Percentiles rank a stretch among this genome's conserved stretches.
phyloP scores from a whole-genome alignment of 2,113 vertebrate genomes.

The Larimichthys polyactis region DNA sequence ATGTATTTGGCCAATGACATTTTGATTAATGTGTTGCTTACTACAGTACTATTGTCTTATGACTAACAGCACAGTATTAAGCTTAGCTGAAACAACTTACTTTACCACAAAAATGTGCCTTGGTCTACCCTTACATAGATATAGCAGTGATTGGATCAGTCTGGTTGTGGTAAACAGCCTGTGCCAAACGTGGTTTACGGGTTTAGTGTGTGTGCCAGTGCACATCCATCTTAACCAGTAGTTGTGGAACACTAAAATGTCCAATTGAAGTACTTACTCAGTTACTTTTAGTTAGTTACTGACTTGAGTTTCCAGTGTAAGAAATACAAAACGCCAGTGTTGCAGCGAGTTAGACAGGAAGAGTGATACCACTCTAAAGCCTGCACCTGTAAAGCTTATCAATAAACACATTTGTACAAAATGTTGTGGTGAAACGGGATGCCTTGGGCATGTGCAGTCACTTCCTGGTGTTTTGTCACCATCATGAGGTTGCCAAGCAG shows the following conservation, averaged over 20 bases:
- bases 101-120: conserved; percentile 14
- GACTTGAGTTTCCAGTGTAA: background rate
- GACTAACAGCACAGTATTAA: background rate
- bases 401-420: background rate
- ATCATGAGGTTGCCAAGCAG: background rate
- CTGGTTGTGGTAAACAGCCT: conserved; percentile 26
- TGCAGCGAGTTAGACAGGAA: background rate
- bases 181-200: conserved; percentile 57
- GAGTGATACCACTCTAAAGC: background rate
- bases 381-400: background rate
- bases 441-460: background rate
- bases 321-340: conserved; percentile 4
- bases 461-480: background rate
- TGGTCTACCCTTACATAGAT: conserved; percentile 20
- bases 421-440: background rate
- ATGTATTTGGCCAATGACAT: background rate
- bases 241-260: background rate
- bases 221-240: conserved; percentile 14
- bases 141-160: conserved; percentile 1
- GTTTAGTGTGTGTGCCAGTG: conserved; percentile 41
- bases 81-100: background rate
- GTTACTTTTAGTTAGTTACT: background rate
- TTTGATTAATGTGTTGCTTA: background rate
- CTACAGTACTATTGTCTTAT: background rate
- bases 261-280: background rate